Percentiles rank a stretch among this genome's conserved stretches.
phyloP scores from a whole-genome alignment of 53 echinoderm and acorn worm genomes.

The Temnopleurus reevesii region DNA sequence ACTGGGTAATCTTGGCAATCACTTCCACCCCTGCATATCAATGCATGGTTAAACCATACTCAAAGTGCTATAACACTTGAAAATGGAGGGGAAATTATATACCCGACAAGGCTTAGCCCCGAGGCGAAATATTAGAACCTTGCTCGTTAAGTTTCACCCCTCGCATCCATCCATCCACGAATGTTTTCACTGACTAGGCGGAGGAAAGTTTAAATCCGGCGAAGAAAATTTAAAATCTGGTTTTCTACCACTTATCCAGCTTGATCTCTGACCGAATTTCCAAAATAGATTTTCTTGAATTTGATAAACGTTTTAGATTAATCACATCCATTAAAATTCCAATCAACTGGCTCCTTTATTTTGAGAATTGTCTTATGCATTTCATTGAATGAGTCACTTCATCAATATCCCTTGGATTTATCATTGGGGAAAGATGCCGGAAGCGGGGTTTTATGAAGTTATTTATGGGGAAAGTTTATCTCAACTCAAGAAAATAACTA shows the following conservation, averaged over 20 bases:
- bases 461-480: no score
- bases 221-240: not conserved
- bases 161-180: not conserved
- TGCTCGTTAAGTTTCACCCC: not conserved
- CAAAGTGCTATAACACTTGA: constrained; percentile 31
- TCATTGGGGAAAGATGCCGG: no score
- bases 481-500: no score
- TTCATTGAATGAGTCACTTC: no score
- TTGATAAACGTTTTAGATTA: no score
- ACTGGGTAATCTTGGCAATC: not conserved
- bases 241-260: not conserved
- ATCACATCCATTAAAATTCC: no score
- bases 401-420: no score
- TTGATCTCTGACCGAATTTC: not conserved
- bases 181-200: not conserved
- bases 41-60: constrained; percentile 6
- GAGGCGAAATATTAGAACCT: constrained; percentile 7
- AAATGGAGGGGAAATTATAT: constrained; percentile 5
- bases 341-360: no score
- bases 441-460: no score
- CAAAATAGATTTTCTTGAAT: no score
- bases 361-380: no score
- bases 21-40: not conserved
- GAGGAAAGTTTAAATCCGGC: no score
- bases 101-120: constrained; percentile 14